phyloP scores from a whole-genome alignment of 1,140 invertebrate genomes.

The Drosophila cardini region DNA sequence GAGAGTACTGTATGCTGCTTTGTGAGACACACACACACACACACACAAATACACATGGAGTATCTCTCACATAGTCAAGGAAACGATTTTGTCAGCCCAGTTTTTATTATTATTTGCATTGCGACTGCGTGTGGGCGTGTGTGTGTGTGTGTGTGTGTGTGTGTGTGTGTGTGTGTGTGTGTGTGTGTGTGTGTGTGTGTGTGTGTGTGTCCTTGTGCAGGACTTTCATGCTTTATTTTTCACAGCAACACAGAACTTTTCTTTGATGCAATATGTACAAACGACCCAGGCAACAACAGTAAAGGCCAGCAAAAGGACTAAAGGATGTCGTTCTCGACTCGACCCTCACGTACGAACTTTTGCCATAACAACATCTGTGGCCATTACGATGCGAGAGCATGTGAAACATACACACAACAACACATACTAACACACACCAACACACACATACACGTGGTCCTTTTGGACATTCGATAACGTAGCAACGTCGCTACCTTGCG shows the following conservation, averaged over 20 bases:
- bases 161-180: slow-evolving; percentile 23
- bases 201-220: slow-evolving; percentile 36
- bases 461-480: slow-evolving; percentile 74
- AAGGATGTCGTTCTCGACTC: slow-evolving; percentile 63
- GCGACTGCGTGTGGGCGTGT: slow-evolving; percentile 64
- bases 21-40: slow-evolving; percentile 2
- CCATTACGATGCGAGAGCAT: slow-evolving; percentile 75
- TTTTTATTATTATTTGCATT: slow-evolving; percentile 65
- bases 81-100: slow-evolving; percentile 56
- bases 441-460: slow-evolving; percentile 44
- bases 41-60: slow-evolving; percentile 12
- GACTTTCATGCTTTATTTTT: slow-evolving; percentile 62
- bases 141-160: slow-evolving; percentile 30
- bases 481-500: slow-evolving; percentile 67
- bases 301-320: slow-evolving; percentile 58
- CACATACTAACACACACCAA: slow-evolving; percentile 35
- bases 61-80: slow-evolving; percentile 41
- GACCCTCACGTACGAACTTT: slow-evolving; percentile 83
- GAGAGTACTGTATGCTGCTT: slow-evolving; percentile 2
- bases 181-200: slow-evolving; percentile 25
- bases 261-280: slow-evolving; percentile 83
- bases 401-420: slow-evolving; percentile 46
- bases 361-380: slow-evolving; percentile 83
- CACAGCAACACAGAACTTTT: slow-evolving; percentile 58
- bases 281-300: slow-evolving; percentile 47